Conservation (phyloP, 2,113 vertebrate genomes). For the Nannobrachium achirus region DNA sequence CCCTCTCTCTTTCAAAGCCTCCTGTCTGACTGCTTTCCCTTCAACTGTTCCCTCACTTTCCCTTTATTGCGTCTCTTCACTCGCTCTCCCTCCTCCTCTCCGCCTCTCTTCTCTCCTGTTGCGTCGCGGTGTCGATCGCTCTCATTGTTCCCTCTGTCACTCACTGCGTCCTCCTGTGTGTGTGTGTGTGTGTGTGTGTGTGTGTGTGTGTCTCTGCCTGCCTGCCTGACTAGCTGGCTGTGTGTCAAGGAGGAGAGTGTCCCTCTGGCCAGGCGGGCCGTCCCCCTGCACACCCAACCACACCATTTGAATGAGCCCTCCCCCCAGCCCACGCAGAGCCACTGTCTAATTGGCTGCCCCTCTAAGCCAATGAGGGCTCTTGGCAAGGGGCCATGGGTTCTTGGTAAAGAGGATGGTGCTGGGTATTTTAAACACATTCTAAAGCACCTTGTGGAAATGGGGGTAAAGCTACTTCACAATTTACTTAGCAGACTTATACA, state of each 20-base stretch:
- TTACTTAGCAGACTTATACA: no score
- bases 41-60: neutral
- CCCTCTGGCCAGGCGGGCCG: conserved; percentile 38
- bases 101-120: conserved; percentile 40
- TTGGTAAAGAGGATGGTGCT: conserved; percentile 20
- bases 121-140: conserved; percentile 22
- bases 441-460: conserved; percentile 4
- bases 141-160: conserved; percentile 36
- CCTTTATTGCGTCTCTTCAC: conserved; percentile 4
- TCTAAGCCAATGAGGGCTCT: conserved; percentile 64
- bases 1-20: neutral
- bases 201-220: conserved; percentile 46
- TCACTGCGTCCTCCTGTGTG: no score
- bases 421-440: neutral
- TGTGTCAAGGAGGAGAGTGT: conserved; percentile 52
- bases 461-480: no score
- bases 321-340: conserved; percentile 30
- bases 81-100: neutral
- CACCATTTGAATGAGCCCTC: conserved; percentile 60
- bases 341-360: conserved; percentile 45
- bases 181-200: no score
- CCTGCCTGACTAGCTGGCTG: conserved; percentile 50
- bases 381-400: conserved; percentile 57
- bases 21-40: conserved; percentile 7
- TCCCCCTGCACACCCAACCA: conserved; percentile 48